A percentile compares a stretch with the other conserved stretches of the same genome.
Conservation (phyloP, 2,888 invertebrate species). For the Catonia carolina region DNA sequence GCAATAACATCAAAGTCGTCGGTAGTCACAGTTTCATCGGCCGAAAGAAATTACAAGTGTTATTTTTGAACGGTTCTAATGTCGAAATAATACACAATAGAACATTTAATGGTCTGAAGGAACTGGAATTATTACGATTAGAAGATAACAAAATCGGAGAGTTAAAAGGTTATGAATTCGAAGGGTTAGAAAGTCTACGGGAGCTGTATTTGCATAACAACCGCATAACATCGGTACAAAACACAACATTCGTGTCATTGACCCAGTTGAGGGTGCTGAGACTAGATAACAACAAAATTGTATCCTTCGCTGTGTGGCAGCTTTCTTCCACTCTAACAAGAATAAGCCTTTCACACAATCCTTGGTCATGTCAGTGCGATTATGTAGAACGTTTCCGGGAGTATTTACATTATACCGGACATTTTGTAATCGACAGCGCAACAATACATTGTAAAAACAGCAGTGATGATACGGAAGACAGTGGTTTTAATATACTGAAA, state of each 20-base stretch:
- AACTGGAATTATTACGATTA: conserved; percentile 65
- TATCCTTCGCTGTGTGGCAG: conserved; percentile 64
- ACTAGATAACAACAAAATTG: conserved; percentile 65
- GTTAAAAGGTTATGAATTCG: conserved; percentile 72
- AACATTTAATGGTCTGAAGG: conserved; percentile 76
- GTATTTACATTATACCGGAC: conserved; percentile 62
- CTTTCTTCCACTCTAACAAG: conserved; percentile 57
- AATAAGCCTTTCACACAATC: conserved; percentile 61
- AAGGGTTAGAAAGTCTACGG: conserved; percentile 62
- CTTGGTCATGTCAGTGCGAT: conserved; percentile 79
- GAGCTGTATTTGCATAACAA: conserved; percentile 71
- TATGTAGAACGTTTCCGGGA: conserved; percentile 67
- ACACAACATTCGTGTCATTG: conserved; percentile 63
- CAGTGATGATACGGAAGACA: conserved; percentile 50
- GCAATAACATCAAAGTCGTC: conserved; percentile 68
- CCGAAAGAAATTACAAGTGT: conserved; percentile 64
- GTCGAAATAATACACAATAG: conserved; percentile 72
- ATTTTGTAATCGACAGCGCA: conserved; percentile 55
- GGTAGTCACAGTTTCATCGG: conserved; percentile 81
- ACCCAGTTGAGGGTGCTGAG: conserved; percentile 57
- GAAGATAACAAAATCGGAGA: conserved; percentile 65
- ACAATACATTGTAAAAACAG: conserved; percentile 60
- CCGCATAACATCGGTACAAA: conserved; percentile 59
- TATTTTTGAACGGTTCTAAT: conserved; percentile 71
- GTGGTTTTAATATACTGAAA: conserved; percentile 50